These are phyloP conservation scores for Petrophora chlorosata DNA, from an alignment of 2,888 invertebrate genomes.

Conservation along the genomic window DNA sequence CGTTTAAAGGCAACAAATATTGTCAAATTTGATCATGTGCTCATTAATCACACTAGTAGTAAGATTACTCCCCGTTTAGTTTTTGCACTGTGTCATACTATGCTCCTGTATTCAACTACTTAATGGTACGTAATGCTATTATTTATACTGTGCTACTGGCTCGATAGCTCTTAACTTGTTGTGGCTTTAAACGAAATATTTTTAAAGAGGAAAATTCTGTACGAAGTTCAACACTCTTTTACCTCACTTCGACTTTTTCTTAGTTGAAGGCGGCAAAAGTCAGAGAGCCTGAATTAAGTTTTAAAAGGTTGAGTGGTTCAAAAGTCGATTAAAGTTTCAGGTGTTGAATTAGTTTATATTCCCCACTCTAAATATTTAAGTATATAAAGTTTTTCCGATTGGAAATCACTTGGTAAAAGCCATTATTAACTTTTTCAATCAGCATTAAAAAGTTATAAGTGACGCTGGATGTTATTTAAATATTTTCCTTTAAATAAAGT, in stretches of 20 bases:
- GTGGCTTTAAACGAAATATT: constrained; percentile 14
- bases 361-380: constrained; percentile 2
- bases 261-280: constrained; percentile 19
- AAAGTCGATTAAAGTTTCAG: constrained; percentile 34
- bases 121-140: no score
- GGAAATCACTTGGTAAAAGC: neutral
- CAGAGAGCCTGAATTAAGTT: constrained; percentile 16
- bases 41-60: no score
- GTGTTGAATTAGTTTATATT: constrained; percentile 24
- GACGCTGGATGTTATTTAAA: neutral
- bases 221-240: constrained; percentile 12
- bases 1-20: no score
- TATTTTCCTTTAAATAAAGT: no score
- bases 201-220: constrained; percentile 12
- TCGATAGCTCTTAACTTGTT: constrained; percentile 4
- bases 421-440: neutral
- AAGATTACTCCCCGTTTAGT: neutral
- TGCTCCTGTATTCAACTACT: no score
- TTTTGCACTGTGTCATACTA: neutral
- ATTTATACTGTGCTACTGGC: neutral
- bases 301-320: constrained; percentile 17
- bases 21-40: no score
- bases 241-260: constrained; percentile 11
- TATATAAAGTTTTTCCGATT: neutral
- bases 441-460: neutral